phyloP scores from a whole-genome alignment of 2,113 vertebrate genomes.

The Vireo altiloquus region DNA sequence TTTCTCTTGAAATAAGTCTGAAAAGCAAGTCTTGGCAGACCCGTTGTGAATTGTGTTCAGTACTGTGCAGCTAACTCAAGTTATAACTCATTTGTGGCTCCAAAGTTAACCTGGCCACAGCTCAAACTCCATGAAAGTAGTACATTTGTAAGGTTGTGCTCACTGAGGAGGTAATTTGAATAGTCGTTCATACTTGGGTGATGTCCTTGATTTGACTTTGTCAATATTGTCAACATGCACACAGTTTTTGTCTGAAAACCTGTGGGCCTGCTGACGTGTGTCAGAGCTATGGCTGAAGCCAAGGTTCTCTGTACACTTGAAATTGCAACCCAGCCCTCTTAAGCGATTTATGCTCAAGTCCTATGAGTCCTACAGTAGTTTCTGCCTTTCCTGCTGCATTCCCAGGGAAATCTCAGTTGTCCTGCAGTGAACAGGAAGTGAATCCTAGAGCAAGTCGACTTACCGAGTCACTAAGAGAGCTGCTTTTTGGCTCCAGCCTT shows the following conservation, averaged over 20 bases:
- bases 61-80: neutral
- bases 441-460: neutral
- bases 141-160: neutral
- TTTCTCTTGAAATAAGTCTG: neutral
- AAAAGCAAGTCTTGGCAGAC: neutral
- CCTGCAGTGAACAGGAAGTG: neutral
- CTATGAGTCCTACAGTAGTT: neutral
- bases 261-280: neutral
- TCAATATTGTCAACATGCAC: rapidly evolving
- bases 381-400: neutral
- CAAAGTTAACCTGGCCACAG: neutral
- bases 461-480: neutral
- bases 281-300: neutral
- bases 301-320: neutral
- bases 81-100: neutral
- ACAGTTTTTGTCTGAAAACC: neutral
- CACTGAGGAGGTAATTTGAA: neutral
- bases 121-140: neutral
- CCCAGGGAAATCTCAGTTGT: neutral
- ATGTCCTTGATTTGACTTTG: neutral
- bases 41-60: neutral
- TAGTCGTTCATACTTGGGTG: neutral
- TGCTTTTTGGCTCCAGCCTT: neutral
- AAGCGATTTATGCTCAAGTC: neutral
- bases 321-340: neutral